Evolutionary conservation across 2,888 invertebrate genomes (phyloP).

Genomic region (Athalia cordata): DNA sequence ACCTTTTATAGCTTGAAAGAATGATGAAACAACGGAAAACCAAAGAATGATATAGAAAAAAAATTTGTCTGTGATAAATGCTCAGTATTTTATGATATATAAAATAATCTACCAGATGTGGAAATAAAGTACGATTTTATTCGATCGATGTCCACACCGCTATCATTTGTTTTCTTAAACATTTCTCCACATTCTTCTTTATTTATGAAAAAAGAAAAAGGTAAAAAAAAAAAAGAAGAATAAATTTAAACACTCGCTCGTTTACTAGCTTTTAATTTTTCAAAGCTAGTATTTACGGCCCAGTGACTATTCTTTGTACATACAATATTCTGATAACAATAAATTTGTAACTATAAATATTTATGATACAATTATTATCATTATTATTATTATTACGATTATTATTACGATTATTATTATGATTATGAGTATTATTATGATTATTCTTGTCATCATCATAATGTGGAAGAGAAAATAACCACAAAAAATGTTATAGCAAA

Average conservation of each 20-base stretch:
- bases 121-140: conserved; percentile 62
- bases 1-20: conserved; percentile 10
- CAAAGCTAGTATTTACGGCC: conserved; percentile 13
- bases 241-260: background rate
- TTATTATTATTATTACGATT: conserved; percentile 22
- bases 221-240: conserved; percentile 5
- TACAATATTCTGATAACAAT: conserved; percentile 40
- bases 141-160: conserved; percentile 58
- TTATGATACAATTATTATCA: conserved; percentile 37
- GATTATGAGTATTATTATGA: conserved; percentile 14
- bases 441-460: background rate
- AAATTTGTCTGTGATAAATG: conserved; percentile 56
- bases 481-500: background rate
- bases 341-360: conserved; percentile 25
- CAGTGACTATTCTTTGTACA: conserved; percentile 50
- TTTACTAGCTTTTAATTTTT: conserved; percentile 22
- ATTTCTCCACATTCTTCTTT: conserved; percentile 48
- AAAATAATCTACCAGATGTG: conserved; percentile 44
- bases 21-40: conserved; percentile 37
- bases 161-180: conserved; percentile 56
- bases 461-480: background rate
- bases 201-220: conserved; percentile 10
- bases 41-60: background rate
- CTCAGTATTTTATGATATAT: conserved; percentile 59
- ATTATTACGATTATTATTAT: conserved; percentile 23